Evolutionary conservation across 2,797 vertebrate genomes (phyloP).

Genomic region (Myiothlypis chrysogaster): DNA sequence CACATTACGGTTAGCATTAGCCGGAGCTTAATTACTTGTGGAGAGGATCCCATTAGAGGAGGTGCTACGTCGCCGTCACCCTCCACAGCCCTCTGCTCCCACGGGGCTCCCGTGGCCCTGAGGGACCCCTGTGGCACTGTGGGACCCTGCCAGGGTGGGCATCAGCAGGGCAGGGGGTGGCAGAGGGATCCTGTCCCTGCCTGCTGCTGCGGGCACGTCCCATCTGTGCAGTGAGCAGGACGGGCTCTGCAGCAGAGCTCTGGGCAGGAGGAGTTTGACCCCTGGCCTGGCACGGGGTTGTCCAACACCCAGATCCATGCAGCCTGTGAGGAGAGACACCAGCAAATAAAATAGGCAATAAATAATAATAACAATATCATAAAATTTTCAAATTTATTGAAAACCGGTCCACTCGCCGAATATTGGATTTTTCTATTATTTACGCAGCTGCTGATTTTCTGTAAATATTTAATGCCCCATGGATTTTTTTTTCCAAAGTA

Average conservation of each 20-base stretch:
- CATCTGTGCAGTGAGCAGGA: fast-evolving
- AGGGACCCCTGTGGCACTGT: fast-evolving
- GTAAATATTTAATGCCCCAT: slow-evolving; percentile 68
- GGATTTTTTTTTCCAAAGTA: slow-evolving; percentile 55
- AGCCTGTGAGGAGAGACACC: background rate
- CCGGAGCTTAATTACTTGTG: slow-evolving; percentile 91
- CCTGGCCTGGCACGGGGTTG: background rate
- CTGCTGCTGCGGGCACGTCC: fast-evolving
- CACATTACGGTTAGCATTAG: slow-evolving; percentile 89
- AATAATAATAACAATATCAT: slow-evolving; percentile 69
- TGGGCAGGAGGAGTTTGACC: background rate
- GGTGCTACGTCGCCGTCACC: background rate
- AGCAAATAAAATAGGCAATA: slow-evolving; percentile 62
- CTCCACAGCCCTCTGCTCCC: background rate
- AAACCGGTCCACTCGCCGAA: slow-evolving; percentile 2
- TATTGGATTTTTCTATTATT: slow-evolving; percentile 62
- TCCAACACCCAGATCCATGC: background rate
- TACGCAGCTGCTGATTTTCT: slow-evolving; percentile 59
- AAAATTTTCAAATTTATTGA: slow-evolving; percentile 67
- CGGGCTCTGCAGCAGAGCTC: background rate
- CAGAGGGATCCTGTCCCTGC: background rate
- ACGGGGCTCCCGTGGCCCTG: background rate
- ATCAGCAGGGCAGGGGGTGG: fast-evolving
- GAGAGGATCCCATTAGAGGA: slow-evolving; percentile 70
- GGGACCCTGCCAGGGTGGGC: background rate